Evolutionary conservation across 1,140 invertebrate species (phyloP).

Genomic region (Orius insidiosus): DNA sequence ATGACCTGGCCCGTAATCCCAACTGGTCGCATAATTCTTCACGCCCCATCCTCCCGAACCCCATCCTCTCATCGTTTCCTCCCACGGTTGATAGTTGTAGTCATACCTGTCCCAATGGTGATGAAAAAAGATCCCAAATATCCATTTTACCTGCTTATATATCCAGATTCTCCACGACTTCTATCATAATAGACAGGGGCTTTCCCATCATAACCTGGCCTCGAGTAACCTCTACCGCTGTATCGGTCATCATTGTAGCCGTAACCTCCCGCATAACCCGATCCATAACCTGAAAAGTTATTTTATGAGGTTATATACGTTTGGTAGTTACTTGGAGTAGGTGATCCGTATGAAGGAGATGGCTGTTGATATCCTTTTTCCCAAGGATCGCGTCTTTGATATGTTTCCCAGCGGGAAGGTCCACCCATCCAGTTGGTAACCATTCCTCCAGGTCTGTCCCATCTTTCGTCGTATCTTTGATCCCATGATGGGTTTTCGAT

Average conservation of each 20-base stretch:
- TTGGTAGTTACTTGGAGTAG: too few relatives aligned
- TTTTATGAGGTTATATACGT: too few relatives aligned
- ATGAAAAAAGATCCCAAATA: too few relatives aligned
- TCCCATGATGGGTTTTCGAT: neutral
- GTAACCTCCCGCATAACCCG: neutral
- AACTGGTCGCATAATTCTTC: neutral
- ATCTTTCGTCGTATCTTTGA: neutral
- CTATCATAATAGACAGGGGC: too few relatives aligned
- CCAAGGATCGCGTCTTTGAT: neutral
- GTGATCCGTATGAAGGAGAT: too few relatives aligned
- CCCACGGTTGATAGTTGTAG: too few relatives aligned
- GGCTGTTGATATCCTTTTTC: too few relatives aligned
- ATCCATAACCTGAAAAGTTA: neutral
- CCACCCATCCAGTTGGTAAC: neutral
- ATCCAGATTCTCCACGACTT: neutral
- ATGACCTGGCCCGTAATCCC: neutral
- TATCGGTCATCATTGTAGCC: too few relatives aligned
- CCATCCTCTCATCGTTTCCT: neutral
- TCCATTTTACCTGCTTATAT: neutral
- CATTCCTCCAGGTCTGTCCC: neutral
- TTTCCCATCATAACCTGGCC: too few relatives aligned
- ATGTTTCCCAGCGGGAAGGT: conserved; percentile 1
- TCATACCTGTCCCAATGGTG: too few relatives aligned
- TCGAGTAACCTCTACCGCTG: too few relatives aligned
- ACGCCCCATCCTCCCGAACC: neutral